phyloP scores from a whole-genome alignment of 2,888 invertebrate genomes.

The Rhagonycha fulva region DNA sequence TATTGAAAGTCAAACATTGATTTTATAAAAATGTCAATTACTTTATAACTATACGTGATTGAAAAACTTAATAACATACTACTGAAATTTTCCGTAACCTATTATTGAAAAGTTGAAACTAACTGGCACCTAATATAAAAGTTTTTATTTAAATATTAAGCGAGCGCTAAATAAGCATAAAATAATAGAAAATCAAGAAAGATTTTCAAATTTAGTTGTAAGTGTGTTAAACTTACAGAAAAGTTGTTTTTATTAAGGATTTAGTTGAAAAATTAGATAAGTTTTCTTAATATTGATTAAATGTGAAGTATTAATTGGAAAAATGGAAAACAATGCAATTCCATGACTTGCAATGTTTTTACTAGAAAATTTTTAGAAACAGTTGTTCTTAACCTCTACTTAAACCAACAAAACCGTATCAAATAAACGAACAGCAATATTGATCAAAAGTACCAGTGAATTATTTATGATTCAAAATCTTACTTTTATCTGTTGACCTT shows the following conservation, averaged over 20 bases:
- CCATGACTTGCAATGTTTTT: background rate
- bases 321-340: background rate
- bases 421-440: background rate
- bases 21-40: background rate
- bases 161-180: background rate
- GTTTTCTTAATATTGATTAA: background rate
- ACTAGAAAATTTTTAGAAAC: background rate
- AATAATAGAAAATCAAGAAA: background rate
- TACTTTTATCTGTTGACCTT: constrained; percentile 2
- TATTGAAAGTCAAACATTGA: background rate
- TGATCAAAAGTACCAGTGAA: background rate
- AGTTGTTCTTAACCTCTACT: background rate
- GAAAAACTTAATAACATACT: background rate
- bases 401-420: background rate
- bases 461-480: background rate
- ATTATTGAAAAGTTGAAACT: background rate
- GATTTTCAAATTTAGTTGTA: background rate
- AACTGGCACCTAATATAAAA: background rate
- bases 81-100: background rate
- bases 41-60: background rate
- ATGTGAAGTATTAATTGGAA: background rate
- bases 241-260: background rate
- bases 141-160: background rate
- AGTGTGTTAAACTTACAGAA: background rate
- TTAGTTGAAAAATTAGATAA: background rate